A percentile compares a stretch with the other conserved stretches of the same genome.
Evolutionary conservation across 2,113 vertebrate genomes (phyloP).

Genomic region (Aldabrachelys gigantea): DNA sequence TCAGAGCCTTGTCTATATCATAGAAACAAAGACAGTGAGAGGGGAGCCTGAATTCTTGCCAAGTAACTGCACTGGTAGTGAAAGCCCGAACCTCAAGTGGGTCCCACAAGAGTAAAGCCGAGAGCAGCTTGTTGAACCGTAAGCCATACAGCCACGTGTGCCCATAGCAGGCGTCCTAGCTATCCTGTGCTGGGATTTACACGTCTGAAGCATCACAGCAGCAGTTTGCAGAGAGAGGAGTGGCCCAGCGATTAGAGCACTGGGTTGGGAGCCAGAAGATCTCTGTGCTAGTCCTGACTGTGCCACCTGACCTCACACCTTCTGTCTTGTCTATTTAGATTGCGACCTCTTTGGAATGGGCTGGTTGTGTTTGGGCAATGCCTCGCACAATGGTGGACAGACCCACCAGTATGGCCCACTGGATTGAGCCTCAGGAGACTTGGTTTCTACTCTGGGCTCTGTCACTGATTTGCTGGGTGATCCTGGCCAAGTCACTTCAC

Average conservation of each 20-base stretch:
- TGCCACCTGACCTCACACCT: background rate
- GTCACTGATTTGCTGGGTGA: background rate
- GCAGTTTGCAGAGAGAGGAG: background rate
- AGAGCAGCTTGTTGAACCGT: background rate
- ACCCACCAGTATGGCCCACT: background rate
- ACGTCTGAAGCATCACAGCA: background rate
- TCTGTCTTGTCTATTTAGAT: background rate
- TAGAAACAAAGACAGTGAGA: background rate
- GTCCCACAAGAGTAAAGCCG: background rate
- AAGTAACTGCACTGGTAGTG: background rate
- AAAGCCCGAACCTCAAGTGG: background rate
- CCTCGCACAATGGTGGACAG: background rate
- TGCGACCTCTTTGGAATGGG: background rate
- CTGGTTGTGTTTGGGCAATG: background rate
- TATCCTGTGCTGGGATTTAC: background rate
- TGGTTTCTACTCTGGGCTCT: background rate
- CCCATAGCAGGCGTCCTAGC: background rate
- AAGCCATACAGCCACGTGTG: background rate
- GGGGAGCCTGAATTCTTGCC: background rate
- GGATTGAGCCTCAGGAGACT: background rate
- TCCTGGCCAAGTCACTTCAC: background rate
- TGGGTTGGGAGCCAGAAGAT: background rate
- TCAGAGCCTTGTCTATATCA: too few species aligned
- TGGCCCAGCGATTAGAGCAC: background rate
- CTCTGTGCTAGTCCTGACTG: background rate